Evolutionary conservation across 2,797 vertebrate genomes (phyloP), one percentile per base, ranked within the genome.

Genomic region (Chelonia mydas): DNA sequence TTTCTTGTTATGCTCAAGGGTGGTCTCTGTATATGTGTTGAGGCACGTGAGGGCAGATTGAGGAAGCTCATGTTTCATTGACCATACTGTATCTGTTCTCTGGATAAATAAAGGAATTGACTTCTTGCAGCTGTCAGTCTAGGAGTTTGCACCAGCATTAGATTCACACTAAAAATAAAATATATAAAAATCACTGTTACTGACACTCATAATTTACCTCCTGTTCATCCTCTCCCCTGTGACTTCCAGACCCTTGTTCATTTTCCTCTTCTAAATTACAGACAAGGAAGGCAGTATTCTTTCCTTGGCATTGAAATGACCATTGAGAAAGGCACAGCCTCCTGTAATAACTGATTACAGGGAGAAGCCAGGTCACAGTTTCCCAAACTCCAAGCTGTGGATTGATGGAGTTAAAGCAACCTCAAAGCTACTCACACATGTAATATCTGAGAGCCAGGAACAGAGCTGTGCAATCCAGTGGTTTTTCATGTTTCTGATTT

Each of bases 231-330:
- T 27, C 92, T 90, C 16, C 0, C 5, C n/a, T 72, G 65, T 72
- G 65, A 54, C 5, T 7, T 4, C 12, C 13, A 49, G 45, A 77
- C 45, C 0, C 12, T 3, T 50, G 1, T 86, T 93, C 0, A 0
- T 88, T 90, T n/a, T 65, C 55, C 55, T 85, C 25, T 27, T 78
- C 51, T 28, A 57, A 83, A 11, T 11, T 80, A 23, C 51, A 57
- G 2, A 33, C 23, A 31, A 65, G 31, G 16, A 84, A 85, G 83
- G 31, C 21, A 45, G 47, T 4, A 12, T 37, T 2, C 49, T 25
- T 90, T 31, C 37, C 61, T 83, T 31, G 85, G 11, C 3, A 2
- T 61, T 59, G 50, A 33, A 41, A 51, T 31, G 50, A 57, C 21
- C 47, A 41, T 65, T 77, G 41, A 0, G 27, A n/a, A 7, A 47